Conservation (phyloP, 2,797 vertebrate species). For the Micropoecilia bifurca region DNA sequence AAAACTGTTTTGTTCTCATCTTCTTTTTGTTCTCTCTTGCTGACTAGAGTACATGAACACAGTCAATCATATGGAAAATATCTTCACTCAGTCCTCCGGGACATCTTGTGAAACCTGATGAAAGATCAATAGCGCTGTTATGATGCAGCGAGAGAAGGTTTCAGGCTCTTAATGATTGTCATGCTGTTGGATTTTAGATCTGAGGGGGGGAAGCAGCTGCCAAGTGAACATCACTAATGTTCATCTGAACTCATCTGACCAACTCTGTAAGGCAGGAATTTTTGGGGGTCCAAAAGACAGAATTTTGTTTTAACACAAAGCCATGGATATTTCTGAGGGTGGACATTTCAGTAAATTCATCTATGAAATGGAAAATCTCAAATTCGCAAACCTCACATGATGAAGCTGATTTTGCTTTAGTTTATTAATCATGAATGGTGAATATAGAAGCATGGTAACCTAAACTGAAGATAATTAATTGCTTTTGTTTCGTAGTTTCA, state of each 20-base stretch:
- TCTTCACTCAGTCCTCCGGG: conserved; percentile 51
- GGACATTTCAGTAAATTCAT: not conserved
- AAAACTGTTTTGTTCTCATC: conserved; percentile 19
- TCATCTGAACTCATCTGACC: not conserved
- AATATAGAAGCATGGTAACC: not conserved
- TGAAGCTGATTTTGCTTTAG: not conserved
- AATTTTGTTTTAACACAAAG: not conserved
- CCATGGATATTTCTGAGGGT: not conserved
- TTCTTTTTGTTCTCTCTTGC: conserved; percentile 10
- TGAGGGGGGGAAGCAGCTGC: not conserved
- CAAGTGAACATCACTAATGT: not conserved
- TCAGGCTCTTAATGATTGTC: conserved; percentile 25
- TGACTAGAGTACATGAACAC: conserved; percentile 12
- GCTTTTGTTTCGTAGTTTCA: not conserved
- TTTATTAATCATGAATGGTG: not conserved
- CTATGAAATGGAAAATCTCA: not conserved
- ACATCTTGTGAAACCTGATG: conserved; percentile 69
- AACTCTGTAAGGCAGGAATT: not conserved
- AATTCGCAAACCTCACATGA: not conserved
- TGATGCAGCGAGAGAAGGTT: conserved; percentile 23
- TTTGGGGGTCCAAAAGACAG: not conserved
- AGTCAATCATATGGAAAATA: conserved; percentile 27
- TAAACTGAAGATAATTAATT: not conserved
- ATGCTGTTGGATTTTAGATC: conserved; percentile 23
- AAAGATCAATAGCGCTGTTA: conserved; percentile 68